Evolutionary conservation across 2,888 invertebrate genomes (phyloP).

Genomic region (Eudemis profundana): DNA sequence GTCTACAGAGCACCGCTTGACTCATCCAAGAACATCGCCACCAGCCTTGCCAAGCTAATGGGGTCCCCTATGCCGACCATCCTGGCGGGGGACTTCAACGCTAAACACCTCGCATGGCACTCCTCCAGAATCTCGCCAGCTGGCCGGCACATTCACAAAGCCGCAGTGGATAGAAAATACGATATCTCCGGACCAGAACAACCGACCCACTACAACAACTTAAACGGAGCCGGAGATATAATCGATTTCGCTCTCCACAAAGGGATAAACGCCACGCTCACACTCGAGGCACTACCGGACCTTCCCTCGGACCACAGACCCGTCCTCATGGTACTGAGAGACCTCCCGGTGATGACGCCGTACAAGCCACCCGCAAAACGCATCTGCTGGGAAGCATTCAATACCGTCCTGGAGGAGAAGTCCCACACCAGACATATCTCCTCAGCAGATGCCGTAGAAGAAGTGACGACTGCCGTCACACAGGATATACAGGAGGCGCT

Average conservation of each 20-base stretch:
- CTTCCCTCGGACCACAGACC: neutral
- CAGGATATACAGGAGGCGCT: neutral
- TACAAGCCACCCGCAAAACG: neutral
- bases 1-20: conserved; percentile 35
- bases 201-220: neutral
- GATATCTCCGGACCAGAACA: neutral
- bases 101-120: neutral
- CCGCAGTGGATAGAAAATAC: neutral
- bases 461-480: neutral
- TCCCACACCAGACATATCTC: neutral
- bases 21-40: too few species aligned
- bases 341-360: neutral
- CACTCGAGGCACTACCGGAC: neutral
- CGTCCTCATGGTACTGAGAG: neutral
- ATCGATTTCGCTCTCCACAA: neutral
- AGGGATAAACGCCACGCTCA: neutral
- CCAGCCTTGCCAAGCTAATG: too few species aligned
- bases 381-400: conserved; percentile 34
- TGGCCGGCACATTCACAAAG: neutral
- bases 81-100: neutral
- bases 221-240: neutral
- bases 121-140: neutral
- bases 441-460: neutral
- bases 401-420: neutral
- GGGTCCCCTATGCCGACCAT: neutral